phyloP scores from a whole-genome alignment of 2,888 invertebrate species.

The Stictocephala bisonia region DNA sequence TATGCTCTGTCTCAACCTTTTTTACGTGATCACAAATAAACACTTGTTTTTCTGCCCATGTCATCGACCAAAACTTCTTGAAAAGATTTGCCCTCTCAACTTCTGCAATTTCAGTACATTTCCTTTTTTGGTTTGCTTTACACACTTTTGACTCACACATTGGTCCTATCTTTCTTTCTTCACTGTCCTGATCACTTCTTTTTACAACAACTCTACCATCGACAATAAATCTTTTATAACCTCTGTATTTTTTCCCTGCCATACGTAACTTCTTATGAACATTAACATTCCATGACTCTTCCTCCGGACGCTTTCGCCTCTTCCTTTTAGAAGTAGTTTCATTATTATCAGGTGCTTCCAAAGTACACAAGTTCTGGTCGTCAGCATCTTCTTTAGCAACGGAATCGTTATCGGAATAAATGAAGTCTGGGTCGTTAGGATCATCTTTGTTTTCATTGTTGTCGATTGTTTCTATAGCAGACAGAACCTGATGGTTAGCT shows the following conservation, averaged over 20 bases:
- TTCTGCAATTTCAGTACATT: slow-evolving; percentile 13
- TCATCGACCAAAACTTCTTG: neutral
- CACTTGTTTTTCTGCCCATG: neutral
- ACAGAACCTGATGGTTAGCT: no score
- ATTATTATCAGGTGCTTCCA: neutral
- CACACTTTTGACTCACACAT: neutral
- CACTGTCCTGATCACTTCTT: neutral
- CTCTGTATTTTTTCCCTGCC: slow-evolving; percentile 25
- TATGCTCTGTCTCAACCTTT: neutral
- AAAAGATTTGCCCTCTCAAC: neutral
- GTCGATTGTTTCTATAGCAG: no score
- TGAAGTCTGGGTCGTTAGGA: neutral
- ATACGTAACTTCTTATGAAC: slow-evolving; percentile 19
- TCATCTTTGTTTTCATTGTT: no score
- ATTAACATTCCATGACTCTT: slow-evolving; percentile 8
- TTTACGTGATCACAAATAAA: neutral
- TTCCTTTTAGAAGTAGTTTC: neutral
- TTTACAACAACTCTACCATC: neutral
- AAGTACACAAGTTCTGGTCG: neutral
- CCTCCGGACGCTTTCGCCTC: neutral
- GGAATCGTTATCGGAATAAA: no score
- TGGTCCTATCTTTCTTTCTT: slow-evolving; percentile 3
- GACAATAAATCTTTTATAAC: slow-evolving; percentile 3
- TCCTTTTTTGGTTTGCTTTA: slow-evolving; percentile 19
- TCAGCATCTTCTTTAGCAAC: neutral